A percentile compares a stretch with the other conserved stretches of the same genome.
Evolutionary conservation across 2,888 invertebrate species (phyloP).

Genomic region (Cheilosia vernalis): DNA sequence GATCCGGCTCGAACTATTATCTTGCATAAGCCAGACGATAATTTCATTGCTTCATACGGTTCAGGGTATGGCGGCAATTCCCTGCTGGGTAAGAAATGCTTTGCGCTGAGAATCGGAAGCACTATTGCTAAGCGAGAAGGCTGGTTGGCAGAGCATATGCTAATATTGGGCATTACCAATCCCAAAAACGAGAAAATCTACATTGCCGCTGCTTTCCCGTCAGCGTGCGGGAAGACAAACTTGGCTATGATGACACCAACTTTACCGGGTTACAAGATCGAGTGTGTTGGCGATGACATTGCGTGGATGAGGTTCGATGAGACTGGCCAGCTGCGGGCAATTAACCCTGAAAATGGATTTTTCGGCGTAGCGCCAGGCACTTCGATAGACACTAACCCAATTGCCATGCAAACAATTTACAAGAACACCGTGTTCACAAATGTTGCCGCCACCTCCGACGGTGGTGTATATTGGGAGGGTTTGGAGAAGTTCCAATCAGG

Average conservation of each 20-base stretch:
- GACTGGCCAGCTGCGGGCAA: slow-evolving; percentile 94
- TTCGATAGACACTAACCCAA: slow-evolving; percentile 94
- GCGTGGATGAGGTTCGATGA: slow-evolving; percentile 98
- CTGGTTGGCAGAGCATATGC: slow-evolving; percentile 99
- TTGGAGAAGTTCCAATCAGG: slow-evolving; percentile 89
- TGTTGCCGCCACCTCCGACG: slow-evolving; percentile 96
- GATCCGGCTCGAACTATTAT: slow-evolving; percentile 97
- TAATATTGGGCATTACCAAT: slow-evolving; percentile 97
- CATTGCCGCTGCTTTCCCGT: slow-evolving; percentile 98
- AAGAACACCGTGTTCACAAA: slow-evolving; percentile 98
- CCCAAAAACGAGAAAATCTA: slow-evolving; percentile 94
- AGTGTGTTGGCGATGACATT: slow-evolving; percentile 98
- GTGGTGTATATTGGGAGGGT: slow-evolving; percentile 99
- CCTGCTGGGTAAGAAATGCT: slow-evolving; percentile 98
- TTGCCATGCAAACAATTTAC: slow-evolving; percentile 97
- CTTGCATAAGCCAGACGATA: slow-evolving; percentile 87
- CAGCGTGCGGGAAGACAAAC: slow-evolving; percentile 99
- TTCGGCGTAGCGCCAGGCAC: slow-evolving; percentile 99
- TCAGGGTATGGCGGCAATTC: slow-evolving; percentile 99
- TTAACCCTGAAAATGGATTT: slow-evolving; percentile 99
- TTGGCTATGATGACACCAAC: slow-evolving; percentile 98
- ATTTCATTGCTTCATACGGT: slow-evolving; percentile 86
- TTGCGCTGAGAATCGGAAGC: slow-evolving; percentile 97
- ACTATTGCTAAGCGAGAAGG: slow-evolving; percentile 96
- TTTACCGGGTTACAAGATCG: slow-evolving; percentile 95